Evolutionary conservation across 2,888 invertebrate genomes (phyloP).

Genomic region (Acanthacorydalis orientalis): DNA sequence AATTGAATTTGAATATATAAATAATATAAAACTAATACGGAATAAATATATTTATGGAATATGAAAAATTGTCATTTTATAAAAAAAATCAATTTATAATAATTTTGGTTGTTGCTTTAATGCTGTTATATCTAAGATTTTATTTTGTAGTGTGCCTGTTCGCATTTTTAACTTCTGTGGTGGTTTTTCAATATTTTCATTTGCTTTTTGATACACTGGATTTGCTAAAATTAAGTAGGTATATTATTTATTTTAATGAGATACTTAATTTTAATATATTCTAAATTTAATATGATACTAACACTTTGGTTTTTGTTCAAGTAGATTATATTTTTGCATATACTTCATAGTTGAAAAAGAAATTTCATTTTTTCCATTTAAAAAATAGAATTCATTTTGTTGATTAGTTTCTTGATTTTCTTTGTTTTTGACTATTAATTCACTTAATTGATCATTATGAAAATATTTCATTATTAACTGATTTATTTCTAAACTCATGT

Average conservation of each 20-base stretch:
- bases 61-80: background rate
- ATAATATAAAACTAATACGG: background rate
- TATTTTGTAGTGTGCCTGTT: constrained; percentile 11
- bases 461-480: constrained; percentile 37
- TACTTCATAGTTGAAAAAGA: constrained; percentile 56
- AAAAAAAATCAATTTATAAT: constrained; percentile 20
- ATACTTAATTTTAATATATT: too few relatives aligned
- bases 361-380: constrained; percentile 34
- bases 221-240: background rate
- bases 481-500: constrained; percentile 36
- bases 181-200: background rate
- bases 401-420: constrained; percentile 8
- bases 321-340: constrained; percentile 43
- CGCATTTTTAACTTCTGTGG: background rate
- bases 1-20: background rate
- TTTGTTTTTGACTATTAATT: constrained; percentile 19
- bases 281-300: too few relatives aligned
- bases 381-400: constrained; percentile 12
- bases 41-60: background rate
- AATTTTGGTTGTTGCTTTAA: constrained; percentile 53
- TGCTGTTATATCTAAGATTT: constrained; percentile 50
- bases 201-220: background rate
- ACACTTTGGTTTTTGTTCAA: background rate
- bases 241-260: too few relatives aligned
- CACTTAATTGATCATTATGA: constrained; percentile 28